Evolutionary conservation across 2,888 invertebrate species (phyloP), one percentile per base, ranked within the genome.

Genomic region (Chromoteleia sp.): DNA sequence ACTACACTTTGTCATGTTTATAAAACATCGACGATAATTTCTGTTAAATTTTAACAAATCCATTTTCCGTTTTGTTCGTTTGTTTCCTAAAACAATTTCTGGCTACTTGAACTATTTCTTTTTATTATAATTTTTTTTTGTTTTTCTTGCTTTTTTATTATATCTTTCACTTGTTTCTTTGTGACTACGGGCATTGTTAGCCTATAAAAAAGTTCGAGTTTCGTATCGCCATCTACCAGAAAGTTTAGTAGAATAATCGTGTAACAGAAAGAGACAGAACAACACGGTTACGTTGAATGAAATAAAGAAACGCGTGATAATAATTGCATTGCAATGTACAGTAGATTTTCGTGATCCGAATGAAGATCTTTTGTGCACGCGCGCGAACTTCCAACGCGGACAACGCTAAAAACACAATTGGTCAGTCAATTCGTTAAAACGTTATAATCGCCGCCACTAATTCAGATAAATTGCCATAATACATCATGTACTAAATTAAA

Each of bases 41-140:
- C 90, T 90, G 91, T 91, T 91, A 90, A 91, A 91, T 91, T 91
- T 91, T 91, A 91, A 91, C 90, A 91, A 91, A 90, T 86, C 81
- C 81, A 75, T 75, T 74, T 82, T 75, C 82, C 79, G 80, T 74
- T 84, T 73, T 79, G 82, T 82, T 84, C 76, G 79, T 83, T 87
- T 86, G 85, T 86, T 88, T 85, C 52, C 82, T 84, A 84, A 87
- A 86, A 87, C 86, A 87, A 86, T 85, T 84, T 86, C 77, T 58
- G 83, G 80, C 82, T 83, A 83, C 83, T 83, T 82, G 71, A 83
- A 83, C 82, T 83, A 83, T 80, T 85, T 79, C 56, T 3, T 59
- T 56, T 68, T 59, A 41, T 70, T 58, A 15, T 7, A 54, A 65
- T 83, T 68, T 48, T 30, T 70, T 48, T 19, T 68, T 29, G 59